Conservation (phyloP, 2,888 invertebrate species). For the Odontocolon sp. region DNA sequence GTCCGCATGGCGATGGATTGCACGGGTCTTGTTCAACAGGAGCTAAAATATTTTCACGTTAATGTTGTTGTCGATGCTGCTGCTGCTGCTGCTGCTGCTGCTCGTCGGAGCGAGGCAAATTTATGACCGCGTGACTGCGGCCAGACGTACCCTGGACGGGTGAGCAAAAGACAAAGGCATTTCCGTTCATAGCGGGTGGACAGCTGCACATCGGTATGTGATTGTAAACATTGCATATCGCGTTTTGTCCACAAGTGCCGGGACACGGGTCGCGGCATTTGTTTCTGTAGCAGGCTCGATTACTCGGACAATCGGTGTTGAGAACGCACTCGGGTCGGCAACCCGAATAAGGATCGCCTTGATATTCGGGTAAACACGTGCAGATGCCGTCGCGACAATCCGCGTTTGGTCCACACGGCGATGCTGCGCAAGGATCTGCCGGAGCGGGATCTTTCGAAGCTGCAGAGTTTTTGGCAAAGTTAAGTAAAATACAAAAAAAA, state of each 20-base stretch:
- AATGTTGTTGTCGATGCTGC: background rate
- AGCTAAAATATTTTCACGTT: constrained; percentile 32
- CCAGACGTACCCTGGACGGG: constrained; percentile 81
- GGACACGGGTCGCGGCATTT: constrained; percentile 91
- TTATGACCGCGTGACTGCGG: background rate
- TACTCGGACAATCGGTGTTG: constrained; percentile 88
- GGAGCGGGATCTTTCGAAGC: constrained; percentile 26
- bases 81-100: no score
- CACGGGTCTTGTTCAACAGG: constrained; percentile 73
- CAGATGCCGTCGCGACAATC: constrained; percentile 89
- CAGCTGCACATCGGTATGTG: constrained; percentile 83
- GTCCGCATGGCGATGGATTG: constrained; percentile 82
- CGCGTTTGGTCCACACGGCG: constrained; percentile 90
- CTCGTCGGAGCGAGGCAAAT: constrained; percentile 78
- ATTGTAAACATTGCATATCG: constrained; percentile 80
- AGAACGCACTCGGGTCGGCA: constrained; percentile 91
- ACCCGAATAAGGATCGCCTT: constrained; percentile 87
- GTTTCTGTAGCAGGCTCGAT: constrained; percentile 88
- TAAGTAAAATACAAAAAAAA: no score
- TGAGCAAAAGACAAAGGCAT: constrained; percentile 86
- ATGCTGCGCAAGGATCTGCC: constrained; percentile 87
- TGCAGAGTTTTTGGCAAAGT: no score
- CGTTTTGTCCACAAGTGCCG: constrained; percentile 86
- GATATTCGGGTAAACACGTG: constrained; percentile 87
- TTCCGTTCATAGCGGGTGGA: constrained; percentile 86